Evolutionary conservation across 2,888 invertebrate genomes (phyloP).

Genomic region (Myopa tessellatipennis): DNA sequence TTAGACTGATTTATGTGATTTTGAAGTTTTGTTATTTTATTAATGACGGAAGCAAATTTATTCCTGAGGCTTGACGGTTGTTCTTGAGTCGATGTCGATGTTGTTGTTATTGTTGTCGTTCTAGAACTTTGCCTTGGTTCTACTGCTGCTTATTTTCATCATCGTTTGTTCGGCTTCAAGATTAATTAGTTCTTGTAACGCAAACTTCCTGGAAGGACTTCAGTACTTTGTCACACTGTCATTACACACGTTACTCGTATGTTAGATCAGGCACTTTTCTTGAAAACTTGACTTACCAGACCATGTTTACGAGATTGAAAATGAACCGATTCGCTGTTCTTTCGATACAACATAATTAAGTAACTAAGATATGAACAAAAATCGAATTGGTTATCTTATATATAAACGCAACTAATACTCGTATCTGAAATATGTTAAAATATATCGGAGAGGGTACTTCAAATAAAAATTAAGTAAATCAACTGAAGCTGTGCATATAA

Average conservation of each 20-base stretch:
- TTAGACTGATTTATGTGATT: slow-evolving; percentile 59
- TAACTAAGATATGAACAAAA: too few species aligned
- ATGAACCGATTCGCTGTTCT: too few species aligned
- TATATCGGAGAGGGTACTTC: too few species aligned
- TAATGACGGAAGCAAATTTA: slow-evolving; percentile 59
- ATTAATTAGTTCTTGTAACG: slow-evolving; percentile 59
- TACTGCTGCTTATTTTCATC: neutral
- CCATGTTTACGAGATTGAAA: neutral
- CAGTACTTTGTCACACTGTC: neutral
- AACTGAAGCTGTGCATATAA: too few species aligned
- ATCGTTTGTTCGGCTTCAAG: slow-evolving; percentile 36
- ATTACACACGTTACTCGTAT: neutral
- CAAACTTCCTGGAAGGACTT: slow-evolving; percentile 39
- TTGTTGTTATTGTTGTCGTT: slow-evolving; percentile 4
- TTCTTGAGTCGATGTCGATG: slow-evolving; percentile 6
- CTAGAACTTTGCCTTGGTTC: neutral
- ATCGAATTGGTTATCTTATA: too few species aligned
- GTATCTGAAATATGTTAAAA: too few species aligned
- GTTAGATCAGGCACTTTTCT: neutral
- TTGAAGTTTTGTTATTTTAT: slow-evolving; percentile 60
- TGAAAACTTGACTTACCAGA: neutral
- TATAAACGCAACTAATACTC: too few species aligned
- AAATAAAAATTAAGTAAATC: too few species aligned
- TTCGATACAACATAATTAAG: too few species aligned
- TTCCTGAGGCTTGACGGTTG: slow-evolving; percentile 45